Conservation (phyloP, 2,888 invertebrate species). For the Eristalinus sepulchralis region DNA sequence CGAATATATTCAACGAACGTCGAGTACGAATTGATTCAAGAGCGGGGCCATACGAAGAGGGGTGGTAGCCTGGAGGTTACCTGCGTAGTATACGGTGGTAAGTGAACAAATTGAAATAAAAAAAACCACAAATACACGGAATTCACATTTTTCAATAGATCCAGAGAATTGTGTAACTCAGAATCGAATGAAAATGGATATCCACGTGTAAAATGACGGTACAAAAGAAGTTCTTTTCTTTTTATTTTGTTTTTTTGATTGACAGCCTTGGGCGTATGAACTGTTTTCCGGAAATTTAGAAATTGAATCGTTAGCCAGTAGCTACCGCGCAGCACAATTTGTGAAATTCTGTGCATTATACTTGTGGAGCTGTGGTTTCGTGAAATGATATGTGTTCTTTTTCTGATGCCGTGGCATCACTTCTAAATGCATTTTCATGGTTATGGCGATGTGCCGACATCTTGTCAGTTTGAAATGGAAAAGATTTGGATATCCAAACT, state of each 20-base stretch:
- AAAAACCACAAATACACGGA: neutral
- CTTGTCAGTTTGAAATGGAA: no score
- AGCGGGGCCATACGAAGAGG: conserved; percentile 88
- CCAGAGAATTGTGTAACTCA: neutral
- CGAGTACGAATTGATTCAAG: conserved; percentile 83
- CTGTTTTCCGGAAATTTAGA: neutral
- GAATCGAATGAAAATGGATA: neutral
- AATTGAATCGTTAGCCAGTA: neutral
- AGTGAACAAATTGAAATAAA: conserved; percentile 75
- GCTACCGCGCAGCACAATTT: neutral
- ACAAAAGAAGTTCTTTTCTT: neutral
- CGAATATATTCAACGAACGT: conserved; percentile 86
- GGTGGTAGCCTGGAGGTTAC: conserved; percentile 86
- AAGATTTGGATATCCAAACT: no score
- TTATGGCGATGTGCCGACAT: no score
- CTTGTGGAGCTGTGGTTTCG: no score
- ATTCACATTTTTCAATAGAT: neutral
- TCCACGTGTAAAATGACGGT: neutral
- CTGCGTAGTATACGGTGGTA: conserved; percentile 88
- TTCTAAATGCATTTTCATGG: no score
- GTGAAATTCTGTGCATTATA: no score
- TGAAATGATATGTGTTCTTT: no score
- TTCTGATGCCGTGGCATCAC: no score
- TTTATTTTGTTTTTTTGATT: no score
- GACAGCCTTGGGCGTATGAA: neutral